These are phyloP conservation scores for Urechis unicinctus DNA, from an alignment of 2,888 invertebrate species.

Conservation along the genomic window DNA sequence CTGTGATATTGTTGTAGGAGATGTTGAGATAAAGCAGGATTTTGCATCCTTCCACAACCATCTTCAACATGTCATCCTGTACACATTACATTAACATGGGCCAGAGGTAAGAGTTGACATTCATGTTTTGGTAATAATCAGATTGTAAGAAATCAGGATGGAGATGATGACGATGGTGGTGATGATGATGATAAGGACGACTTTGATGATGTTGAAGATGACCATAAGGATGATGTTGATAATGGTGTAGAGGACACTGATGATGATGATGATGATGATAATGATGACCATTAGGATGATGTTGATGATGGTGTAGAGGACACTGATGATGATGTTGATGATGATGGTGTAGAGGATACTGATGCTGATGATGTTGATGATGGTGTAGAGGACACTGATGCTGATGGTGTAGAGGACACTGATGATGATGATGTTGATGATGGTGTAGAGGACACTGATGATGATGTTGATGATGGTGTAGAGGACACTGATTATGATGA, in stretches of 20 bases:
- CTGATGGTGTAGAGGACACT: slow-evolving; percentile 5
- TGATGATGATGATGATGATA: slow-evolving; percentile 9
- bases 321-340: slow-evolving; percentile 2
- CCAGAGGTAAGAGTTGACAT: too few relatives aligned
- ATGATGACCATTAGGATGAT: slow-evolving; percentile 8
- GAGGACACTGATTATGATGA: too few relatives aligned
- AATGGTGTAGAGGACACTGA: slow-evolving; percentile 4
- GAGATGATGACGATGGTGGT: neutral
- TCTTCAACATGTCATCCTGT: slow-evolving; percentile 44
- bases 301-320: slow-evolving; percentile 5
- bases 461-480: neutral
- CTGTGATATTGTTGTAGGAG: slow-evolving; percentile 45
- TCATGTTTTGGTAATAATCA: too few relatives aligned
- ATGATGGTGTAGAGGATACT: neutral
- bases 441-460: neutral
- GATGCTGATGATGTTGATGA: neutral
- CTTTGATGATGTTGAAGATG: slow-evolving; percentile 5
- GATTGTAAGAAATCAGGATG: too few relatives aligned
- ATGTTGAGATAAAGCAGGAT: slow-evolving; percentile 48
- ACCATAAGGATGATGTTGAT: slow-evolving; percentile 6
- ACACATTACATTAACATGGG: slow-evolving; percentile 4
- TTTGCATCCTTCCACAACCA: slow-evolving; percentile 43
- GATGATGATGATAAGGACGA: slow-evolving; percentile 2
- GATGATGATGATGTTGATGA: slow-evolving; percentile 5
- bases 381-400: slow-evolving; percentile 4